These are phyloP conservation scores for Scolanthus callimorphus DNA, from an alignment of 92 coral and sea anemone species.

Conservation along the genomic window DNA sequence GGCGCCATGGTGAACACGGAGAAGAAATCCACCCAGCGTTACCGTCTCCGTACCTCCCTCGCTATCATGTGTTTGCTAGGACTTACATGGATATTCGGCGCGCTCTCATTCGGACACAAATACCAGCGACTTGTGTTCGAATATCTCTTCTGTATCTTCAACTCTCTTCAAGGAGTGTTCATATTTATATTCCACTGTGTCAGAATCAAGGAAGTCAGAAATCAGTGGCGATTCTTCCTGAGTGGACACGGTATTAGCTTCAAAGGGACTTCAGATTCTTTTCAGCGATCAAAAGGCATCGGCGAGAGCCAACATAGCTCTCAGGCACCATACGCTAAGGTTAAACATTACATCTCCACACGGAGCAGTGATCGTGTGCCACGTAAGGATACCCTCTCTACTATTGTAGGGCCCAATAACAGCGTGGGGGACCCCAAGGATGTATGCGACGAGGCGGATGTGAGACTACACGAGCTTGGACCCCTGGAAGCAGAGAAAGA, in stretches of 20 bases:
- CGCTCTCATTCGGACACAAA: conserved; percentile 61
- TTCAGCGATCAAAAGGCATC: conserved; percentile 51
- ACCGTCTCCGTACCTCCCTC: conserved; percentile 67
- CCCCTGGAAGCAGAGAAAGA: no score
- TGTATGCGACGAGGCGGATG: background rate
- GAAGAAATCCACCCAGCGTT: conserved; percentile 60
- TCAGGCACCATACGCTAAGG: conserved; percentile 4
- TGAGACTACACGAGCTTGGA: background rate
- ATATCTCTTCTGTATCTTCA: conserved; percentile 87
- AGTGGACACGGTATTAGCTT: conserved; percentile 49
- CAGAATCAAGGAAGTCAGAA: conserved; percentile 79
- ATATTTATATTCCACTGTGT: conserved; percentile 88
- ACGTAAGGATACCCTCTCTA: conserved; percentile 15
- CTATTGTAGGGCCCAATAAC: background rate
- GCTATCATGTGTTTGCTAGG: conserved; percentile 83
- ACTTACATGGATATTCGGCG: conserved; percentile 90
- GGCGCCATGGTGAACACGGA: conserved; percentile 77
- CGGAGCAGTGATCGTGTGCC: conserved; percentile 4
- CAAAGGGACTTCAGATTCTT: conserved; percentile 23
- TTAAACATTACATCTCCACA: conserved; percentile 7
- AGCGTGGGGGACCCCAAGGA: background rate
- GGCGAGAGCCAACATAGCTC: conserved; percentile 43
- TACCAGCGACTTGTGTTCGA: conserved; percentile 69
- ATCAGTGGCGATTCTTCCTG: conserved; percentile 69
- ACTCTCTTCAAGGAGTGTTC: conserved; percentile 90